phyloP scores from a whole-genome alignment of 2,113 vertebrate genomes.

The Noturus placidus region DNA sequence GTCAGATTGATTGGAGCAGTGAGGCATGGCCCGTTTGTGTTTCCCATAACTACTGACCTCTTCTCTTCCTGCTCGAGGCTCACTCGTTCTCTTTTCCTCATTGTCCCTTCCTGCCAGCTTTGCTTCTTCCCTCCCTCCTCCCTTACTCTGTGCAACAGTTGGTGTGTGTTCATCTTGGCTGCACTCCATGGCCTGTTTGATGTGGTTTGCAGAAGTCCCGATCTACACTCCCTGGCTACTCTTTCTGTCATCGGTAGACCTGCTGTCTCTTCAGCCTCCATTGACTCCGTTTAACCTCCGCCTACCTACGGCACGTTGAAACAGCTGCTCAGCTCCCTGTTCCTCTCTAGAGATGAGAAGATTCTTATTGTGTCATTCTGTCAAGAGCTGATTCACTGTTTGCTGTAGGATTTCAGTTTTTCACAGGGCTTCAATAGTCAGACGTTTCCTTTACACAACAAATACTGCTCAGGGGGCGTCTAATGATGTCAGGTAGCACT shows the following conservation, averaged over 20 bases:
- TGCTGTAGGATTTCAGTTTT: conserved; percentile 32
- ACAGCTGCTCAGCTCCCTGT: conserved; percentile 71
- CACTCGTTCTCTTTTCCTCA: conserved; percentile 31
- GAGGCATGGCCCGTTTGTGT: conserved; percentile 47
- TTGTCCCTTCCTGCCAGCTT: conserved; percentile 41
- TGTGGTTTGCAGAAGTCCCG: conserved; percentile 79
- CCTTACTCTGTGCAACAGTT: conserved; percentile 62
- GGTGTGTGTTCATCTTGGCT: conserved; percentile 75
- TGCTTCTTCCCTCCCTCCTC: conserved; percentile 1
- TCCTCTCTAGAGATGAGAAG: conserved; percentile 62
- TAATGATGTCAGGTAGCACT: background rate
- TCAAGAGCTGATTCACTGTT: conserved; percentile 55
- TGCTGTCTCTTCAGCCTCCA: conserved; percentile 74
- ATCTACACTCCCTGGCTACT: conserved; percentile 74
- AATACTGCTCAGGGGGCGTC: background rate
- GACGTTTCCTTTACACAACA: background rate
- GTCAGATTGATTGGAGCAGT: conserved; percentile 50
- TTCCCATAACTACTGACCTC: conserved; percentile 51
- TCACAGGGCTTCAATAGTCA: background rate
- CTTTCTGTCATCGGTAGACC: conserved; percentile 80
- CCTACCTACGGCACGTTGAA: conserved; percentile 66
- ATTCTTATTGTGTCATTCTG: conserved; percentile 66
- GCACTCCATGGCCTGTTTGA: conserved; percentile 73
- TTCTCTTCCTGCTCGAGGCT: background rate
- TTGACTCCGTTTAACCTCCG: conserved; percentile 82